phyloP scores from a whole-genome alignment of 2,888 invertebrate species.

The Frankliniella intonsa region DNA sequence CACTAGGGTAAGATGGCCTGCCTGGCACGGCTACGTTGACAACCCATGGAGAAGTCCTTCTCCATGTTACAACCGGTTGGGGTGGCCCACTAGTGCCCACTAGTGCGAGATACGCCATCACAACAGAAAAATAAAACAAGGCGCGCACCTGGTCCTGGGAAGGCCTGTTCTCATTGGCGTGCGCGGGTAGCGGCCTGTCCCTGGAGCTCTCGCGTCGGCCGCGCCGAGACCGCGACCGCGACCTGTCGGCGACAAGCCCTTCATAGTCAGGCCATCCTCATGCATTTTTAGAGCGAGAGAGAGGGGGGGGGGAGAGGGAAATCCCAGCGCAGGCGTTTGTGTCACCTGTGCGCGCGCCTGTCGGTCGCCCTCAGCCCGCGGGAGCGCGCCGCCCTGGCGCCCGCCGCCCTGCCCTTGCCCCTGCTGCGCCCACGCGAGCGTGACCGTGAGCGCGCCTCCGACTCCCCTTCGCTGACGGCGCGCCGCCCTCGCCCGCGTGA shows the following conservation, averaged over 20 bases:
- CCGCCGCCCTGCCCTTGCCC: neutral
- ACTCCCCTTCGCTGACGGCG: neutral
- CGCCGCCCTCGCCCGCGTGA: neutral
- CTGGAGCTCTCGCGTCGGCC: neutral
- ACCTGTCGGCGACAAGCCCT: neutral
- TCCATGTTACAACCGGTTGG: no score
- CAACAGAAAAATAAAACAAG: no score
- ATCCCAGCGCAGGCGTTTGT: no score
- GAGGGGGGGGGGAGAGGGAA: no score
- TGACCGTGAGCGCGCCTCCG: neutral
- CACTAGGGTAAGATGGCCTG: no score
- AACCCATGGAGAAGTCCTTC: no score
- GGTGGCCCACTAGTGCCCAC: no score
- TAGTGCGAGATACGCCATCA: no score
- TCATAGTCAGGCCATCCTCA: neutral
- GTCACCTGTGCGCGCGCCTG: neutral
- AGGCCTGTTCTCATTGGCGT: no score
- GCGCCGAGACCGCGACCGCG: neutral
- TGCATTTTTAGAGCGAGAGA: neutral
- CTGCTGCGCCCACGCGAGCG: neutral
- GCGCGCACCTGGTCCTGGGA: neutral
- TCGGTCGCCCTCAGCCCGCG: neutral
- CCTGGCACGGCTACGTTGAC: no score
- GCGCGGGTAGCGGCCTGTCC: neutral
- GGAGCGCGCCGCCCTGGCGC: neutral